phyloP scores from a whole-genome alignment of 2,113 vertebrate genomes.

The Pitta sordida region DNA sequence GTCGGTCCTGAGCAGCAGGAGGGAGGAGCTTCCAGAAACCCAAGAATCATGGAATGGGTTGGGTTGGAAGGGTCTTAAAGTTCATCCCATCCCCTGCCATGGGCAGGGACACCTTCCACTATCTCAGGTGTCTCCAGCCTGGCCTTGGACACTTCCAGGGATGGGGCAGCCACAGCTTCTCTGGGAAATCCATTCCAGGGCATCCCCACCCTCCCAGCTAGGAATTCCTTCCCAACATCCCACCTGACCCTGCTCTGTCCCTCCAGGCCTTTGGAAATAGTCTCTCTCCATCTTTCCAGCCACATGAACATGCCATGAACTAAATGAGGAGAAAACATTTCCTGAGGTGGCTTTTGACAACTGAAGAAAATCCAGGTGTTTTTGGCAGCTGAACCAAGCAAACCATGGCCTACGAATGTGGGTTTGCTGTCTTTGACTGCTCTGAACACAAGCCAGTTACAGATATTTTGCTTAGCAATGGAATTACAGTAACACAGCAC shows the following conservation, averaged over 20 bases:
- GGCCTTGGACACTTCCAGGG: neutral
- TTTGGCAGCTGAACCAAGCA: neutral
- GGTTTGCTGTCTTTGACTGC: neutral
- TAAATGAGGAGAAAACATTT: neutral
- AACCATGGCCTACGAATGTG: neutral
- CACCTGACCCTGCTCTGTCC: neutral
- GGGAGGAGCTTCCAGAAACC: neutral
- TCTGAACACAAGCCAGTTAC: neutral
- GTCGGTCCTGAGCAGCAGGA: neutral
- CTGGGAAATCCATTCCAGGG: neutral
- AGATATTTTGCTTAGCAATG: neutral
- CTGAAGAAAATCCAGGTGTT: neutral
- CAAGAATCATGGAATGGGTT: neutral
- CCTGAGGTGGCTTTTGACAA: neutral
- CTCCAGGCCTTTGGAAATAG: neutral
- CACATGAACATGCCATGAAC: too few relatives aligned
- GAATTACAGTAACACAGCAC: neutral
- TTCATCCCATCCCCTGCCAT: neutral
- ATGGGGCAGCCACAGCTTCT: neutral
- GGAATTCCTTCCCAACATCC: neutral
- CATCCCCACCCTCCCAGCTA: neutral
- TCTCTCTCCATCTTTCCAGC: too few relatives aligned
- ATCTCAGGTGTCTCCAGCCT: neutral
- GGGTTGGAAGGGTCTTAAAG: neutral
- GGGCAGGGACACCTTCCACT: neutral